phyloP scores from a whole-genome alignment of 2,888 invertebrate species.

The Cryptus viduatorius region DNA sequence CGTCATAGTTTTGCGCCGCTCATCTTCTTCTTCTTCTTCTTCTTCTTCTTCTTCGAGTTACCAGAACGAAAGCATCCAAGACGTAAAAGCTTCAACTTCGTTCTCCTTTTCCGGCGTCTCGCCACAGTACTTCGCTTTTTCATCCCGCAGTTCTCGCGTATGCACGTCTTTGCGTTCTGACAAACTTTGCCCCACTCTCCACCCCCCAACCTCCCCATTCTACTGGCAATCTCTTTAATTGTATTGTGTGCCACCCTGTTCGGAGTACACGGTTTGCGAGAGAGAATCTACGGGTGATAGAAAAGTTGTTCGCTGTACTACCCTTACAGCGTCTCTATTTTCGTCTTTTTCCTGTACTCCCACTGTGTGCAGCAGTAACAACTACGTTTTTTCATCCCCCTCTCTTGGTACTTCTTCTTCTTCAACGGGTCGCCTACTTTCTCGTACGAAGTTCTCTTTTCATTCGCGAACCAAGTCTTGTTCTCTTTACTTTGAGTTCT shows the following conservation, averaged over 20 bases:
- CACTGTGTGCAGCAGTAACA: neutral
- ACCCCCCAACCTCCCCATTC: conserved; percentile 63
- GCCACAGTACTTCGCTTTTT: conserved; percentile 71
- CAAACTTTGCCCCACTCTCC: conserved; percentile 51
- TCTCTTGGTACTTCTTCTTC: conserved; percentile 52
- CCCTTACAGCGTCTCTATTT: conserved; percentile 2
- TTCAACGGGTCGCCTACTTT: conserved; percentile 41
- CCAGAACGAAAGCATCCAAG: conserved; percentile 54
- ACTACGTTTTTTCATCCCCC: neutral
- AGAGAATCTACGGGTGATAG: conserved; percentile 75
- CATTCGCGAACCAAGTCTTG: conserved; percentile 14
- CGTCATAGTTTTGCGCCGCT: neutral
- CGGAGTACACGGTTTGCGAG: conserved; percentile 54
- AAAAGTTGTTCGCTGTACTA: conserved; percentile 77
- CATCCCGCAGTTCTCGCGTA: conserved; percentile 38
- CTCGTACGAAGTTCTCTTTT: neutral
- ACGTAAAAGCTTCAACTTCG: conserved; percentile 44
- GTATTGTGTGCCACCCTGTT: conserved; percentile 77
- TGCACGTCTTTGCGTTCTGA: conserved; percentile 60
- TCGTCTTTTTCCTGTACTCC: conserved; percentile 41
- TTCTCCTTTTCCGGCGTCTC: conserved; percentile 28
- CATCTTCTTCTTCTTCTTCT: neutral
- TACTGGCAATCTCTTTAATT: conserved; percentile 83
- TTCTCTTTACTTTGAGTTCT: conserved; percentile 71
- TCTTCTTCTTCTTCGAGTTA: conserved; percentile 64